Evolutionary conservation across 2,113 vertebrate genomes (phyloP), one percentile per base, ranked within the genome.

Genomic region (Lathamus discolor): DNA sequence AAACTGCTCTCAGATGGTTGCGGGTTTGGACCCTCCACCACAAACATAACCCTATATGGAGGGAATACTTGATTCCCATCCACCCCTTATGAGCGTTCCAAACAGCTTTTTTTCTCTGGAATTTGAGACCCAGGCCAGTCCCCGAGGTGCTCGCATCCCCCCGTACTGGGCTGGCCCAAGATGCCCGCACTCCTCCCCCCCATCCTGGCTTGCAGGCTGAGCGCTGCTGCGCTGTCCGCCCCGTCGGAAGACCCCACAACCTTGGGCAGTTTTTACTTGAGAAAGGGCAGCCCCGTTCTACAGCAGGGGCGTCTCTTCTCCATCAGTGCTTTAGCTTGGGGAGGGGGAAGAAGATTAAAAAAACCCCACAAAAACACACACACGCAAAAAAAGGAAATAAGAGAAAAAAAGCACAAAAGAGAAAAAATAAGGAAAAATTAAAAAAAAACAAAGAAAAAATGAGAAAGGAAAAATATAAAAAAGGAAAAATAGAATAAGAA

Each of bases 11-110:
- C 10, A 17, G 11, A 18, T 8, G 52, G 57, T 27, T 7, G 52
- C 25, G 4, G 44, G 18, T 17, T 7, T 10, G 75, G 46, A 43
- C 54, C 17, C 54, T 44, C 48, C 61, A 14, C 52, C 61, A 14
- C 44, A 69, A 66, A 48, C 2, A 7, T 18, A 61, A 59, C 24
- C 7, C 37, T 33, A 6, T 3, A 4, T 0, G 43, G 15, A 79
- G 31, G 28, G 11, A 46, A 51, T 4, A 31, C 8, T 16, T 51
- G 75, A 37, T 10, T 75, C 59, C 27, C 55, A 44, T 17, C 4
- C 13, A 68, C 3, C 28, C 17, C 17, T 46, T 31, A 4, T 0
- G 17, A 93, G 35, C 23, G 24, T 76, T 73, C 33, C 69, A n/a
- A 67, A 27, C 27, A 51, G 29, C 4, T 67, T 75, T 75, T 75